Evolutionary conservation across 2,888 invertebrate species (phyloP), one percentile per base, ranked within the genome.

Genomic region (Eumerus sabulonum): DNA sequence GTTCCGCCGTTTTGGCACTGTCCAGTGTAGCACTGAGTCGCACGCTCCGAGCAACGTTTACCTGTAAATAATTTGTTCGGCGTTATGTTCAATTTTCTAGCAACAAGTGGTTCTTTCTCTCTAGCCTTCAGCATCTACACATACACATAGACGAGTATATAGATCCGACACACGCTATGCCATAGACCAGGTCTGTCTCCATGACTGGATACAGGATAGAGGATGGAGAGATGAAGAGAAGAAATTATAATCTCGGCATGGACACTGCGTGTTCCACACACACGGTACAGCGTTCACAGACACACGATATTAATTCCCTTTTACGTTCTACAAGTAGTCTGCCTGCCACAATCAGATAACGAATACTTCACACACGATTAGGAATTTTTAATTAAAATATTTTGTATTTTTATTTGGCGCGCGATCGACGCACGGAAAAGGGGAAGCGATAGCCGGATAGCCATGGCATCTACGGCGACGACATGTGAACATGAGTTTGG

Each of bases 1-100:
- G 90, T 90, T 47, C 91, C 91, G 11, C 91, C 91, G 84, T 91
- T 91, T 74, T 90, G 88, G 83, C 91, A 91, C 70, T 91, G 91
- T 4, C 90, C 91, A 5, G 89, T 89, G 83, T 90, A 90, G 82
- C 91, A 91, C 74, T 90, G 90, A 12, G 90, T 90, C 40, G 90
- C 90, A 16, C 90, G 89, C 38, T 91, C 88, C 16, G 90, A 89
- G 76, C 91, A 91, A 13, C 90, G 90, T 84, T 91, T 91, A 42
- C 91, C 91, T 89, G 72, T 14, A 81, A 82, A 79, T 72, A 81
- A 76, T 81, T 79, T 79, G 79, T 79, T 60, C 51, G 42, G 79
- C 79, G 74, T 79, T 79, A 79, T 79, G 79, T 79, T 74, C 79
- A 79, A 79, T 79, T 79, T 74, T 74, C 60, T 54, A 74, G 27